Evolutionary conservation across 1,140 invertebrate species (phyloP).

Genomic region (Aricia agestis): DNA sequence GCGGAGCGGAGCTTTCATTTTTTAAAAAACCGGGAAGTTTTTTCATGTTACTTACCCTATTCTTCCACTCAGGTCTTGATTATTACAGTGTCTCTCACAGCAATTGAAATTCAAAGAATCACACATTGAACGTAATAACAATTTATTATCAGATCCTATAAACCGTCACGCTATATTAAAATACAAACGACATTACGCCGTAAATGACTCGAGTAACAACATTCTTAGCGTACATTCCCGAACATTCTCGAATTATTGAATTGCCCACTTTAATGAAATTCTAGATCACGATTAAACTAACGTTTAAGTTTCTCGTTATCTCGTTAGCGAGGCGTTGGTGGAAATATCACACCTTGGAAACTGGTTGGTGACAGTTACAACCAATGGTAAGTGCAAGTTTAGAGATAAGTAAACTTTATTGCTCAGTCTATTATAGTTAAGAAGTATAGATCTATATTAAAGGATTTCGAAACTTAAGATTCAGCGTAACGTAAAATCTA

Average conservation of each 20-base stretch:
- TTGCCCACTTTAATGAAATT: conserved; percentile 8
- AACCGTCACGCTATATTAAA: not conserved
- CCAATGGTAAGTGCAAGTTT: not conserved
- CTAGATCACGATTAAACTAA: not conserved
- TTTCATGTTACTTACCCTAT: too few species aligned
- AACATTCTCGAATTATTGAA: not conserved
- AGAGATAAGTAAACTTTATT: not conserved
- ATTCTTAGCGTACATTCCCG: not conserved
- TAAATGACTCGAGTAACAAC: not conserved
- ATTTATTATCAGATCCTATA: not conserved
- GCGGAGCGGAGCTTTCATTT: too few species aligned
- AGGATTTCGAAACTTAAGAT: too few species aligned
- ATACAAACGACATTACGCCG: not conserved
- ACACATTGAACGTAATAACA: not conserved
- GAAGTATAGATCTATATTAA: not conserved
- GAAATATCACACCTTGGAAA: not conserved
- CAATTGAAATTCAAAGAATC: too few species aligned
- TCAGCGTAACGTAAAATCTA: too few species aligned
- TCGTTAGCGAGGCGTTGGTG: not conserved
- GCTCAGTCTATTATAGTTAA: not conserved
- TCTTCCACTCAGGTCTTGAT: too few species aligned
- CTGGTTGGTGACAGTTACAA: not conserved
- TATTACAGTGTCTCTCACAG: too few species aligned
- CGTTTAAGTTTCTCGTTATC: not conserved
- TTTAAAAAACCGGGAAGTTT: too few species aligned